Evolutionary conservation across 2,797 vertebrate species (phyloP).

Genomic region (Podargus strigoides): DNA sequence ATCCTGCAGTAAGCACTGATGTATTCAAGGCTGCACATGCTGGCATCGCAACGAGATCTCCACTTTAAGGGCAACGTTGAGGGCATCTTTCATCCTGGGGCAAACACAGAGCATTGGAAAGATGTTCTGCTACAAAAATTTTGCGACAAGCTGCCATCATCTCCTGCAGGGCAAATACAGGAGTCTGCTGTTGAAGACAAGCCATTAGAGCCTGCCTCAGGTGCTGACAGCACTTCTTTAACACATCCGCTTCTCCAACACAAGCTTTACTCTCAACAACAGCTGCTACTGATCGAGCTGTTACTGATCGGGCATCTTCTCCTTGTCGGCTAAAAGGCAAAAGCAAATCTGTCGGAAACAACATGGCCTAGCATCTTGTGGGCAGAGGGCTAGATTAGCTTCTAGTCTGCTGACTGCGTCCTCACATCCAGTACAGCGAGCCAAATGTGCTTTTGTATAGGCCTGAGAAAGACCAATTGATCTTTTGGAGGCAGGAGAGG

Average conservation of each 20-base stretch:
- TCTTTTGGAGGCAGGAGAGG: not conserved
- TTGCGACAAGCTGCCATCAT: constrained; percentile 46
- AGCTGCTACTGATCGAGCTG: constrained; percentile 55
- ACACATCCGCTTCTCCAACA: constrained; percentile 47
- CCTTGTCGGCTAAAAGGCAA: constrained; percentile 40
- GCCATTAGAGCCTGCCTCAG: constrained; percentile 55
- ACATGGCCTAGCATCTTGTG: not conserved
- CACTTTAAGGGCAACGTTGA: not conserved
- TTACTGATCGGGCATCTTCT: constrained; percentile 6
- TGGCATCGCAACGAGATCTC: not conserved
- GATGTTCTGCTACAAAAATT: constrained; percentile 45
- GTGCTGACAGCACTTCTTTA: constrained; percentile 64
- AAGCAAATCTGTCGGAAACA: constrained; percentile 23
- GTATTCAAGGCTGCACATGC: not conserved
- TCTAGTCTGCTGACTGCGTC: not conserved
- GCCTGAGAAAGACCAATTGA: not conserved
- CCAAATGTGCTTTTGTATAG: not conserved
- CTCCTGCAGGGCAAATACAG: constrained; percentile 47
- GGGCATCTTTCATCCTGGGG: constrained; percentile 42
- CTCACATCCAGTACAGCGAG: not conserved
- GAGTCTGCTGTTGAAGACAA: constrained; percentile 47
- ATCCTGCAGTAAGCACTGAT: not conserved
- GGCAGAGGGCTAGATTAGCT: not conserved
- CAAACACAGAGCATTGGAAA: constrained; percentile 13
- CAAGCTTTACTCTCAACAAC: constrained; percentile 54